phyloP scores from a whole-genome alignment of 2,113 vertebrate genomes.

The Deroptyus accipitrinus region DNA sequence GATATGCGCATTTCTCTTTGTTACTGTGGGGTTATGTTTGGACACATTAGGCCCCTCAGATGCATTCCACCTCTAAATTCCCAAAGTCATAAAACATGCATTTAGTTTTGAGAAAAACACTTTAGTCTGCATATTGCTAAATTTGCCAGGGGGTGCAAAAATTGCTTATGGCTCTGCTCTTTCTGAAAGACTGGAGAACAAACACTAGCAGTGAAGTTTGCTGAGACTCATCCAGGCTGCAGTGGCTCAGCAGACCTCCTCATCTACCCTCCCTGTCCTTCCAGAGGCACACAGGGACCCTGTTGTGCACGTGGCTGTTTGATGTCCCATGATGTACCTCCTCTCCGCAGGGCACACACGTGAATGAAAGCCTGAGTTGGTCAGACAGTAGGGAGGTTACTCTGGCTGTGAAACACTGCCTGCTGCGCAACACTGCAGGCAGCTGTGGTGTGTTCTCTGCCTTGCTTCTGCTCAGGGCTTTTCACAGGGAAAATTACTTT shows the following conservation, averaged over 20 bases:
- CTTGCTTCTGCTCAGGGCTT: background rate
- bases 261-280: accelerated
- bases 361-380: accelerated
- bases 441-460: background rate
- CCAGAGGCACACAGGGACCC: accelerated
- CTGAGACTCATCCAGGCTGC: background rate
- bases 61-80: background rate
- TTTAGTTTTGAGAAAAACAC: background rate
- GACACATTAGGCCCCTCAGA: background rate
- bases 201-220: background rate
- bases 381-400: accelerated
- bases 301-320: accelerated
- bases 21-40: background rate
- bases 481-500: background rate
- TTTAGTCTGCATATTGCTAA: background rate
- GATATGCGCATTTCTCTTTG: background rate
- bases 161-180: background rate
- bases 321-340: background rate
- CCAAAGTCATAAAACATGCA: background rate
- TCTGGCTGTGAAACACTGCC: accelerated
- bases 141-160: background rate
- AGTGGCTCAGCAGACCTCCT: background rate
- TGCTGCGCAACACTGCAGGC: accelerated
- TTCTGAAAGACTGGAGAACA: background rate
- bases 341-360: accelerated